phyloP scores from a whole-genome alignment of 2,113 vertebrate genomes.

The Cryptomyrus ogoouensis region DNA sequence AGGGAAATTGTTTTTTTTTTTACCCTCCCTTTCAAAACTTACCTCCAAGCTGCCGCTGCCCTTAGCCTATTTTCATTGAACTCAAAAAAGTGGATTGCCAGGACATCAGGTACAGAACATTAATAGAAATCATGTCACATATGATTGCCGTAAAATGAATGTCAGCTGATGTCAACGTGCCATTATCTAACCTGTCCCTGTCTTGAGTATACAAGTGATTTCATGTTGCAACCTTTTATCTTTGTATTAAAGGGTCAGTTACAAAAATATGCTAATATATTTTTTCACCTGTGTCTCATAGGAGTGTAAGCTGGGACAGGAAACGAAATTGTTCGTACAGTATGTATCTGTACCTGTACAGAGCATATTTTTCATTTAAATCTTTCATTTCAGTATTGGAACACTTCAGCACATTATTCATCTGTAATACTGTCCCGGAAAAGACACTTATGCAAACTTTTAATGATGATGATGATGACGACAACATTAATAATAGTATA shows the following conservation, averaged over 20 bases:
- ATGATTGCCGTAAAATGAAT: not conserved
- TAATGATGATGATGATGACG: not conserved
- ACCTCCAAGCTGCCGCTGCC: not conserved
- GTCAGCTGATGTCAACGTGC: not conserved
- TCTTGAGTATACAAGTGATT: not conserved
- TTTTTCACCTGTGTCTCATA: not conserved
- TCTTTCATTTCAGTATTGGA: not conserved
- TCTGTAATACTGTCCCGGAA: not conserved
- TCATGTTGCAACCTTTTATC: not conserved
- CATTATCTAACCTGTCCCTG: not conserved
- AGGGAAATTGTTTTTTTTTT: conserved; percentile 45
- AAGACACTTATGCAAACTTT: not conserved
- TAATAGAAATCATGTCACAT: conserved; percentile 5
- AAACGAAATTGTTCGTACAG: not conserved
- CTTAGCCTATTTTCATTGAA: conserved; percentile 13
- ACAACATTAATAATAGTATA: not conserved
- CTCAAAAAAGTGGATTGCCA: not conserved
- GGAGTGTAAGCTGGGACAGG: not conserved
- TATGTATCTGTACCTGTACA: not conserved
- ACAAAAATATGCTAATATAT: not conserved
- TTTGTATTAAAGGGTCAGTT: not conserved
- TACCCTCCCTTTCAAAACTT: not conserved
- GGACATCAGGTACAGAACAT: not conserved
- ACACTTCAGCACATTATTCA: not conserved
- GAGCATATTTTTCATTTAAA: not conserved